Conservation (phyloP, 2,888 invertebrate genomes). For the Aproaerema taeniolella region DNA sequence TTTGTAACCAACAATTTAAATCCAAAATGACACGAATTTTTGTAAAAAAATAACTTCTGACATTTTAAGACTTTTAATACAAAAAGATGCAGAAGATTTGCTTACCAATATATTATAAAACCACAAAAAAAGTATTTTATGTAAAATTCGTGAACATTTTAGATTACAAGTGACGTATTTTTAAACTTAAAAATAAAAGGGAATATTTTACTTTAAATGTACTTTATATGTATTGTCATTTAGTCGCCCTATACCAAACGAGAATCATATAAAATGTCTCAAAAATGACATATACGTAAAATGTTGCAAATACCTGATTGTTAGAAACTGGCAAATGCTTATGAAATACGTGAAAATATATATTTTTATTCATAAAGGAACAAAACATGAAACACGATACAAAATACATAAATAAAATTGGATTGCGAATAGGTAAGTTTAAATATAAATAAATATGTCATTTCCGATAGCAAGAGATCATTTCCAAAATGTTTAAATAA, state of each 20-base stretch:
- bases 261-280: slow-evolving; percentile 54
- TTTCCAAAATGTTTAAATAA: slow-evolving; percentile 17
- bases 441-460: slow-evolving; percentile 13
- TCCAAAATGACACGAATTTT: slow-evolving; percentile 34
- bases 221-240: slow-evolving; percentile 74
- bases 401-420: slow-evolving; percentile 12
- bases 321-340: slow-evolving; percentile 20
- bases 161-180: background rate
- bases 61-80: slow-evolving; percentile 36
- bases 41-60: slow-evolving; percentile 33
- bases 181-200: slow-evolving; percentile 48
- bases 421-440: slow-evolving; percentile 34
- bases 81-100: slow-evolving; percentile 47
- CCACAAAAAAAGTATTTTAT: background rate
- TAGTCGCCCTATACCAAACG: slow-evolving; percentile 76
- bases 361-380: slow-evolving; percentile 28
- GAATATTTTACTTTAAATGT: slow-evolving; percentile 60
- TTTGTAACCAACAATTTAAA: slow-evolving; percentile 20
- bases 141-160: slow-evolving; percentile 28
- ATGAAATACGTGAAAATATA: slow-evolving; percentile 13
- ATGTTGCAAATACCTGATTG: slow-evolving; percentile 5
- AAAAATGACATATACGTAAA: slow-evolving; percentile 11
- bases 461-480: slow-evolving; percentile 33
- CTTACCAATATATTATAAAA: background rate
- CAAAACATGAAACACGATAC: slow-evolving; percentile 31